Conservation (phyloP, 53 echinoderm and acorn worm species). For the Crossaster papposus region DNA sequence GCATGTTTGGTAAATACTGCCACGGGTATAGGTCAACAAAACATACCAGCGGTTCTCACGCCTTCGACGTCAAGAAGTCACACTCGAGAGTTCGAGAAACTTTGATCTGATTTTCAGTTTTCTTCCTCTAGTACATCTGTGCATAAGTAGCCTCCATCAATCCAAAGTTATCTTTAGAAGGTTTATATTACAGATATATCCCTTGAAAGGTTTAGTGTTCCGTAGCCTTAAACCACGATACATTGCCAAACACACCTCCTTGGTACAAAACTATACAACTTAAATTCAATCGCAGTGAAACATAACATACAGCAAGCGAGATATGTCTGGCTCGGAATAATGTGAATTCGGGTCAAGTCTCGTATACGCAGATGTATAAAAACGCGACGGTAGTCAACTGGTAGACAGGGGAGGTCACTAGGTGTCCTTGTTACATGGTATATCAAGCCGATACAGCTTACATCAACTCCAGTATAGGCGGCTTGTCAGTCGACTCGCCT, state of each 20-base stretch:
- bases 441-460: constrained; percentile 9
- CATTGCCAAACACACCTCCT: background rate
- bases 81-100: background rate
- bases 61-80: background rate
- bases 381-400: background rate
- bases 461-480: constrained; percentile 3
- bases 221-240: background rate
- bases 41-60: background rate
- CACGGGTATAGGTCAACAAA: background rate
- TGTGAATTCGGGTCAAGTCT: constrained; percentile 23
- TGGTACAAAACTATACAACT: background rate
- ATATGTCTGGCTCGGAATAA: constrained; percentile 1
- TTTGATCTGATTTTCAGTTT: background rate
- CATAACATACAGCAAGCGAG: background rate
- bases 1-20: constrained; percentile 2
- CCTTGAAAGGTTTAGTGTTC: background rate
- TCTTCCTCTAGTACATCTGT: too few relatives aligned
- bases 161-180: too few relatives aligned
- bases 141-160: too few relatives aligned
- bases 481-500: constrained; percentile 18
- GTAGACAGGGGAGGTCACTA: constrained; percentile 31
- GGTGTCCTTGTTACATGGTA: constrained; percentile 35
- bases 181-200: background rate
- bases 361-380: background rate
- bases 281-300: background rate